These are phyloP conservation scores for Trichechus manatus DNA, from an alignment of 2,113 vertebrate genomes.

Conservation along the genomic window DNA sequence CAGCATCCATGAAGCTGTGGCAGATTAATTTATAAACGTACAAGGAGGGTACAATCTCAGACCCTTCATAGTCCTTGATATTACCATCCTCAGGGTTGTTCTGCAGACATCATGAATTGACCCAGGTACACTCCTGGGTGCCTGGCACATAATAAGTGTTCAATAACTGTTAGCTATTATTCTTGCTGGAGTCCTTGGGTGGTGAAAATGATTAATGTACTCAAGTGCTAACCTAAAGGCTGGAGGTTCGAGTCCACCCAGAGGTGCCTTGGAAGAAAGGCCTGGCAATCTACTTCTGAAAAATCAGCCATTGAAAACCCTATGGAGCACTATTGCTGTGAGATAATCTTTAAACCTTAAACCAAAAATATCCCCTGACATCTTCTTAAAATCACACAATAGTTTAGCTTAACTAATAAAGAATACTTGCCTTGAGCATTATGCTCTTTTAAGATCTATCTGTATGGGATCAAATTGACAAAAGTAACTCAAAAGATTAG, in stretches of 20 bases:
- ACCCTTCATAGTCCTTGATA: neutral
- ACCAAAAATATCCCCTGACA: too few species aligned
- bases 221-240: neutral
- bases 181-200: neutral
- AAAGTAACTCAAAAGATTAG: too few species aligned
- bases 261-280: too few species aligned
- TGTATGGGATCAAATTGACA: too few species aligned
- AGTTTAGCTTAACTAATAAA: too few species aligned
- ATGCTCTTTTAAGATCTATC: too few species aligned
- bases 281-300: too few species aligned
- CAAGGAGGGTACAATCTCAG: neutral
- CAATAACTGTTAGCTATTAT: neutral
- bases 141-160: fast-evolving
- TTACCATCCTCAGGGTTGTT: neutral
- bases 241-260: neutral
- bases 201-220: neutral
- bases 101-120: neutral
- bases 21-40: neutral
- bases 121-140: neutral
- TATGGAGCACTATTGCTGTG: too few species aligned
- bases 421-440: too few species aligned
- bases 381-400: too few species aligned
- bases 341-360: too few species aligned
- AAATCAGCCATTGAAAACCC: too few species aligned
- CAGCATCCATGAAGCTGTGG: neutral